phyloP scores from a whole-genome alignment of 2,113 vertebrate genomes.

The Calonectris borealis region DNA sequence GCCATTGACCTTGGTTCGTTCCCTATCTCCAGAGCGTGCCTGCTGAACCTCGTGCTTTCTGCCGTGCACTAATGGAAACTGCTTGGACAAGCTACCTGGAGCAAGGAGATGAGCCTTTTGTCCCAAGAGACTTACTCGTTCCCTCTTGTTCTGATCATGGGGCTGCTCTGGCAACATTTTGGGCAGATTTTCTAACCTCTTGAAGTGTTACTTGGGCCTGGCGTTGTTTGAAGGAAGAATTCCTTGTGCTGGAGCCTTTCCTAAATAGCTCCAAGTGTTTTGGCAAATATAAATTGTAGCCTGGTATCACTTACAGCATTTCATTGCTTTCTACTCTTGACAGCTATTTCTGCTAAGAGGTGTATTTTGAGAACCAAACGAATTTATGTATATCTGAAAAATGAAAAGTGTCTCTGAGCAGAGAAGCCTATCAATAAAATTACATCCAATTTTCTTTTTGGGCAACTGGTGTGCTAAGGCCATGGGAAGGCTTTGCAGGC shows the following conservation, averaged over 20 bases:
- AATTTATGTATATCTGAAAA: neutral
- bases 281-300: neutral
- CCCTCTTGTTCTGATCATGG: neutral
- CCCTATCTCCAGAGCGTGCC: neutral
- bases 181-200: neutral
- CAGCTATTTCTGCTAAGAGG: neutral
- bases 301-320: neutral
- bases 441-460: neutral
- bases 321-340: neutral
- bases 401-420: neutral
- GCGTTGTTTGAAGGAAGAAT: neutral
- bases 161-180: neutral
- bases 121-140: neutral
- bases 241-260: neutral
- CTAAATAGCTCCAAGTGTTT: neutral
- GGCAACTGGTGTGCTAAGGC: neutral
- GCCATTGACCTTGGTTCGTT: accelerated
- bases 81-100: neutral
- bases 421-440: neutral
- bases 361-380: neutral
- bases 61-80: neutral
- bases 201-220: neutral
- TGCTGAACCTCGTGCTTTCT: neutral
- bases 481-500: neutral
- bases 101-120: neutral